Conservation (phyloP, 2,888 invertebrate genomes). For the Conomelus anceps region DNA sequence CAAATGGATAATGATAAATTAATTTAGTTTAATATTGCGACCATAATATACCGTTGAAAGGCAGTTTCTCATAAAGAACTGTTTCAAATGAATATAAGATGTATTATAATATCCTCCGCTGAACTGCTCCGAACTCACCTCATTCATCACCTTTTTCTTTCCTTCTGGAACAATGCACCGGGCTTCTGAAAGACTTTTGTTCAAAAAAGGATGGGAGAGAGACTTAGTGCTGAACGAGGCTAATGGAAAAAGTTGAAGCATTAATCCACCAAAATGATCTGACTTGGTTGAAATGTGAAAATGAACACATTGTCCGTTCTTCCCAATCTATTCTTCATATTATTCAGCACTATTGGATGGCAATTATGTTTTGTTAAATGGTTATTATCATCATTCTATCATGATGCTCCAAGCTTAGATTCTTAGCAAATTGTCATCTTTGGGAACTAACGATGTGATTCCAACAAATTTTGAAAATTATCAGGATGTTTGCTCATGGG, state of each 20-base stretch:
- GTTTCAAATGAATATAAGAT: not conserved
- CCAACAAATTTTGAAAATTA: too few relatives aligned
- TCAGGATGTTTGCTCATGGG: too few relatives aligned
- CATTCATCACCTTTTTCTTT: not conserved
- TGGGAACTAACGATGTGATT: too few relatives aligned
- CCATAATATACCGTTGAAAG: not conserved
- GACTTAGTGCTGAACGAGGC: not conserved
- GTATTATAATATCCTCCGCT: not conserved
- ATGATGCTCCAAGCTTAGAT: too few relatives aligned
- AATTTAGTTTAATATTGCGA: not conserved
- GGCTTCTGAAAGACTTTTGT: not conserved
- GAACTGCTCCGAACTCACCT: not conserved
- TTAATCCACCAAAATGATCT: not conserved
- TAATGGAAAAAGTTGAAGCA: not conserved
- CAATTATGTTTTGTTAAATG: not conserved
- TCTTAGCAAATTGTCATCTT: too few relatives aligned
- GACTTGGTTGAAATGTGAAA: not conserved
- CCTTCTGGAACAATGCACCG: not conserved
- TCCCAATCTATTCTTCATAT: not conserved
- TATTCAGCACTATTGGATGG: not conserved
- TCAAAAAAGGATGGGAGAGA: not conserved
- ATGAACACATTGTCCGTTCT: not conserved
- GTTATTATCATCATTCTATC: not conserved
- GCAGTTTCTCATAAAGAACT: not conserved
- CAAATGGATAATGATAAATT: not conserved